phyloP scores from a whole-genome alignment of 2,113 vertebrate genomes.

The Oreocharis arfaki region DNA sequence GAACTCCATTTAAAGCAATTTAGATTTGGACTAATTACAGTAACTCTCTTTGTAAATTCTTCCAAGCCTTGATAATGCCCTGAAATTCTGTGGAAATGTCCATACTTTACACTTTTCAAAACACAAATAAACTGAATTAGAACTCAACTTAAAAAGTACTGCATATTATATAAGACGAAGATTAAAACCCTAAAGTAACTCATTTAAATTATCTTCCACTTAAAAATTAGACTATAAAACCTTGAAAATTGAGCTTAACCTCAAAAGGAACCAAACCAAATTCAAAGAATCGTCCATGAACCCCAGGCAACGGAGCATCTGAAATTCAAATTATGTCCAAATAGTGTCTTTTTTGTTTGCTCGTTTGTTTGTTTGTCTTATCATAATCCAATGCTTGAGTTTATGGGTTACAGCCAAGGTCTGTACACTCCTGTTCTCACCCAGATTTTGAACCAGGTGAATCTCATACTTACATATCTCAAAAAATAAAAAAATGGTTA shows the following conservation, averaged over 20 bases:
- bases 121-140: background rate
- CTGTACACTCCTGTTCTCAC: background rate
- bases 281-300: background rate
- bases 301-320: background rate
- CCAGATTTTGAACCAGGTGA: background rate
- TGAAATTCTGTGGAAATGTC: background rate
- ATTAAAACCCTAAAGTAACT: background rate
- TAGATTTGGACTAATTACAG: background rate
- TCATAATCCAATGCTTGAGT: background rate
- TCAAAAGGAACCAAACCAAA: background rate
- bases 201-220: background rate
- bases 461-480: background rate
- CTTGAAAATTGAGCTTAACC: background rate
- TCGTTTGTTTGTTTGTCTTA: background rate
- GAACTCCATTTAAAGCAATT: background rate
- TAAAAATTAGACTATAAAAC: background rate
- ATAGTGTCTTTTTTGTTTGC: background rate
- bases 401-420: background rate
- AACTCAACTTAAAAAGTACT: background rate
- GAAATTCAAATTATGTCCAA: background rate
- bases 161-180: background rate
- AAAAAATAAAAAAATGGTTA: accelerated
- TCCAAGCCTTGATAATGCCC: background rate
- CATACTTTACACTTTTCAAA: background rate
- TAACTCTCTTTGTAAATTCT: background rate